Evolutionary conservation across 2,113 vertebrate genomes (phyloP).

Genomic region (Leucopsar rothschildi): DNA sequence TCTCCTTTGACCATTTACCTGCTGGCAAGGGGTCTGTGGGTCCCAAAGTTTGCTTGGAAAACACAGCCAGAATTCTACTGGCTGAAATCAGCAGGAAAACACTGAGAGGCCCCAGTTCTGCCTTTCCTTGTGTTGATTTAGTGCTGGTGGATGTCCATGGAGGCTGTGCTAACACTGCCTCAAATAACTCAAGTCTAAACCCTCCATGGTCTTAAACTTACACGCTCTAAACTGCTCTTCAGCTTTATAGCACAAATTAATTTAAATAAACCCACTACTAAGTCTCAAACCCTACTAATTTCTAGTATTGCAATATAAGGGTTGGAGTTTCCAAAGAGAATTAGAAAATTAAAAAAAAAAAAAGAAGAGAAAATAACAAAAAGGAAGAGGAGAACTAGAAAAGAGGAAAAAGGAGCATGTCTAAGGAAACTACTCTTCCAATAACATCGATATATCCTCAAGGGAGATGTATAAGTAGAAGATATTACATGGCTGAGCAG

Average conservation of each 20-base stretch:
- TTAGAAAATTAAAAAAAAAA: background rate
- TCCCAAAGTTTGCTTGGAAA: background rate
- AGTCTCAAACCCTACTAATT: background rate
- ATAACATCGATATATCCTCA: background rate
- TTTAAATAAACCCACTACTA: background rate
- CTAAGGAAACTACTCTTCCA: background rate
- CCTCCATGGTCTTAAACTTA: background rate
- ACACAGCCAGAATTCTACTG: background rate
- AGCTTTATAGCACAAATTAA: background rate
- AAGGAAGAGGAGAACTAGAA: background rate
- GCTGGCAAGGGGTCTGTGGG: background rate
- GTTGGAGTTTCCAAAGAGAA: background rate
- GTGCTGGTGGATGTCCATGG: background rate
- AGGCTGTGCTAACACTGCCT: background rate
- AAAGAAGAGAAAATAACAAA: background rate
- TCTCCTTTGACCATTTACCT: background rate
- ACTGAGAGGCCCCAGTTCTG: background rate
- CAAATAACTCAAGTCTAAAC: background rate
- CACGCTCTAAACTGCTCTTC: background rate
- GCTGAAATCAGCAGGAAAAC: background rate
- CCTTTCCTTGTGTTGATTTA: background rate
- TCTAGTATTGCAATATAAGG: background rate
- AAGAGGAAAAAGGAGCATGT: background rate
- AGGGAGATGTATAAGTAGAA: constrained; percentile 33
- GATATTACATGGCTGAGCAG: constrained; percentile 58